A percentile compares a stretch with the other conserved stretches of the same genome.
phyloP scores from a whole-genome alignment of 2,888 invertebrate species.

The Ischnura elegans region DNA sequence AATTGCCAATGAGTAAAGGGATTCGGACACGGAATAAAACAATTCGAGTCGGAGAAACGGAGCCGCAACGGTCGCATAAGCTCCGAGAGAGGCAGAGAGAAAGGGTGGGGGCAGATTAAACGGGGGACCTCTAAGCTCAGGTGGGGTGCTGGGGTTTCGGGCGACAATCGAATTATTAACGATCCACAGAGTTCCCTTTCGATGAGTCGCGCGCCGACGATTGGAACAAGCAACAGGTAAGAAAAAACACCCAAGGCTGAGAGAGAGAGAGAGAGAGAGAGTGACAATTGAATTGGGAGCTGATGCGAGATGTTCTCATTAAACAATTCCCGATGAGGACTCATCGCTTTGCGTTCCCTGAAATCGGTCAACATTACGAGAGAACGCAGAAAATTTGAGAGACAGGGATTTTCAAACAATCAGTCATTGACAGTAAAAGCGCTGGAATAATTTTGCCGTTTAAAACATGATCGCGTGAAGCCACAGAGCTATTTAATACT shows the following conservation, averaged over 20 bases:
- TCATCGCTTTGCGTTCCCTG: background rate
- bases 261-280: too few relatives aligned
- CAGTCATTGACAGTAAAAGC: too few relatives aligned
- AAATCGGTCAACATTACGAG: too few relatives aligned
- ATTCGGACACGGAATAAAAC: too few relatives aligned
- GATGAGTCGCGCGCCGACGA: background rate
- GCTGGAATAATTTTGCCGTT: too few relatives aligned
- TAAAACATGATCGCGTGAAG: too few relatives aligned
- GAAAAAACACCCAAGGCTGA: background rate
- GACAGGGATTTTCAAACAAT: too few relatives aligned
- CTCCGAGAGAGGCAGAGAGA: background rate
- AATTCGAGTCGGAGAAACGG: background rate
- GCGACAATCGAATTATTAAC: conserved; percentile 31
- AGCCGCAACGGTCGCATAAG: background rate
- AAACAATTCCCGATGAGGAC: background rate
- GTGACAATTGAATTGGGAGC: background rate
- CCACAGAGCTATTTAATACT: too few relatives aligned
- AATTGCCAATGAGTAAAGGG: too few relatives aligned
- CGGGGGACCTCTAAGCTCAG: background rate
- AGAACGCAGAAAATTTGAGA: too few relatives aligned
- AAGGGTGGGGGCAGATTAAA: background rate
- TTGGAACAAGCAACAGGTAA: conserved; percentile 15
- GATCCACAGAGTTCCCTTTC: background rate
- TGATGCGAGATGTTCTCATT: background rate
- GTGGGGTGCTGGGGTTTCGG: background rate